Evolutionary conservation across 2,888 invertebrate species (phyloP), one percentile per base, ranked within the genome.

Genomic region (Lochmaea crataegi): DNA sequence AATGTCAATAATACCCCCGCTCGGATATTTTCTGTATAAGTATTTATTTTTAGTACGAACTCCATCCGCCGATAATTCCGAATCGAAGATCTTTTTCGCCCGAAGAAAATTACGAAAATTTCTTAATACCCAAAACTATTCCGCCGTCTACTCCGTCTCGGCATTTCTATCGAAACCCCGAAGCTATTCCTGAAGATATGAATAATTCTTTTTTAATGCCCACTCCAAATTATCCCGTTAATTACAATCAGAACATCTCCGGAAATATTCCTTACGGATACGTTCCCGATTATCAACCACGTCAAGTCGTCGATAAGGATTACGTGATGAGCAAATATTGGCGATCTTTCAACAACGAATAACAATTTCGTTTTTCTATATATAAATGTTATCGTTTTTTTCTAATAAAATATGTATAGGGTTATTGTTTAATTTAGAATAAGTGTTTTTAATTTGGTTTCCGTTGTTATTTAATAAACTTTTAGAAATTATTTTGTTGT

Each of bases 281-380:
- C 10, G 14, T 45, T 11, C 38, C 67, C 1, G 32, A 67, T 45
- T 26, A 42, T 45, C 58, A 56, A n/a, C 6, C 32, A 16, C 32
- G 16, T 61, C 53, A 51, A 1, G 18, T 9, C 10, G 32, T 63
- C 26, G 69, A 69, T 63, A 69, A 69, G 22, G 69, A 69, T 22
- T 69, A 63, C 38, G 53, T 63, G 4, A 53, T 69, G 69, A 69
- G 53, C 22, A 63, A 69, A 11, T 69, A 69, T 51, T 69, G 69
- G 69, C 22, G 53, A 7, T 69, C 69, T 3, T 41, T 69, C 18
- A 53, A 69, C 38, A 38, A 26, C 18, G 61, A 63, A 53, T 11
- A 56, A 53, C 14, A 51, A 26, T 68, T 18, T 16, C n/a, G n/a
- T 10, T 18, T 10, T 18, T 7, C 10, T 7, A 14, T n/a, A 14